These are phyloP conservation scores for Meteorus sp. DNA, from an alignment of 1,140 invertebrate genomes.

Conservation along the genomic window DNA sequence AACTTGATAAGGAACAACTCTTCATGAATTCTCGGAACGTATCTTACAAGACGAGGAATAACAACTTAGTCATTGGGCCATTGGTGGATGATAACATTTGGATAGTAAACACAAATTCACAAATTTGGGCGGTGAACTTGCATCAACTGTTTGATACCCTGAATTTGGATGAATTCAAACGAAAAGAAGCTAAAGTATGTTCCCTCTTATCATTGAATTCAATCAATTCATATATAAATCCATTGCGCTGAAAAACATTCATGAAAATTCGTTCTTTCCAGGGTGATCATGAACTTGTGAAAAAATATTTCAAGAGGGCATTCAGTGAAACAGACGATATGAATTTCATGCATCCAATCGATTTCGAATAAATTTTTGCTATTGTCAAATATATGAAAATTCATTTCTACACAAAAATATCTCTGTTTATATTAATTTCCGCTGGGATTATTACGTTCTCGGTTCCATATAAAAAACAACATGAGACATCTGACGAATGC, in stretches of 20 bases:
- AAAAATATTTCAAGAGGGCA: slow-evolving; percentile 3
- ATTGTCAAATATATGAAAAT: no score
- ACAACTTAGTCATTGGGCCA: slow-evolving; percentile 36
- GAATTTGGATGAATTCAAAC: background rate
- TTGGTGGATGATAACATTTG: slow-evolving; percentile 35
- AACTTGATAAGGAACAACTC: slow-evolving; percentile 33
- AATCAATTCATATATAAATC: background rate
- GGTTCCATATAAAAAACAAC: no score
- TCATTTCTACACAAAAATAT: no score
- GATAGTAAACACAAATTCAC: slow-evolving; percentile 33
- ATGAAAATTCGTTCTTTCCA: background rate
- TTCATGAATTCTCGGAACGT: slow-evolving; percentile 24
- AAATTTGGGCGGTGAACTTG: slow-evolving; percentile 39
- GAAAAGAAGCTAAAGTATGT: background rate
- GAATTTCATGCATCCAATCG: background rate
- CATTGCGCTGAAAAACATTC: no score
- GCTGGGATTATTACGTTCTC: no score
- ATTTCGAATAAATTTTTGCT: background rate
- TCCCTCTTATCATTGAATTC: background rate
- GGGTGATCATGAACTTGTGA: background rate
- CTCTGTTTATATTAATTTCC: no score
- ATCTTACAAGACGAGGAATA: slow-evolving; percentile 20
- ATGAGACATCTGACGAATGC: no score
- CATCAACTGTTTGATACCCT: slow-evolving; percentile 32
- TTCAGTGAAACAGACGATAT: background rate